phyloP scores from a whole-genome alignment of 2,113 vertebrate genomes.

The Harpagus bidentatus region DNA sequence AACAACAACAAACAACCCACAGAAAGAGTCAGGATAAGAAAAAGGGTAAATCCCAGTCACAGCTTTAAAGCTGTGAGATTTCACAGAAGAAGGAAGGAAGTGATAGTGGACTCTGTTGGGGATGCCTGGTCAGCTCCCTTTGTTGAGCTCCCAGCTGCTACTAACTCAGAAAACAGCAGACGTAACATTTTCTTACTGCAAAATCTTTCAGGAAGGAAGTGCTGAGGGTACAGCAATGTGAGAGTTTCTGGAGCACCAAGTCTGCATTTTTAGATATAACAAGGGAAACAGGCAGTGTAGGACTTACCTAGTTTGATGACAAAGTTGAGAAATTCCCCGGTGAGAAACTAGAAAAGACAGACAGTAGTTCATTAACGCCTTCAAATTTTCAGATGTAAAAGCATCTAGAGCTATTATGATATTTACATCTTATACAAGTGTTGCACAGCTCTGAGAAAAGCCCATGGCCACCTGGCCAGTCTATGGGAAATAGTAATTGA shows the following conservation, averaged over 20 bases:
- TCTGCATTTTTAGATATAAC: background rate
- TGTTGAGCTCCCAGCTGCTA: background rate
- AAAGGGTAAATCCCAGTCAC: background rate
- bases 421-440: background rate
- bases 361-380: background rate
- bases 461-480: background rate
- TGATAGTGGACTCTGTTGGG: background rate
- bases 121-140: background rate
- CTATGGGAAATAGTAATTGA: background rate
- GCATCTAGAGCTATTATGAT: background rate
- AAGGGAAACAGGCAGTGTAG: background rate
- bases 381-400: background rate
- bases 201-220: slow-evolving; percentile 24
- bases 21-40: background rate
- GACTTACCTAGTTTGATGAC: slow-evolving; percentile 75
- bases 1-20: background rate
- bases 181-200: background rate
- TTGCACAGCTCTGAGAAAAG: background rate
- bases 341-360: slow-evolving; percentile 68
- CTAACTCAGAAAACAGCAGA: background rate
- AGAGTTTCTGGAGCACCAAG: background rate
- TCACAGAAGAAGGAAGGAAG: background rate
- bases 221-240: background rate
- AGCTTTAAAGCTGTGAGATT: background rate
- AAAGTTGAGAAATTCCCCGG: slow-evolving; percentile 75